A percentile compares a stretch with the other conserved stretches of the same genome.
These are phyloP conservation scores for Chauna torquata DNA, from an alignment of 2,113 vertebrate genomes.

Conservation along the genomic window DNA sequence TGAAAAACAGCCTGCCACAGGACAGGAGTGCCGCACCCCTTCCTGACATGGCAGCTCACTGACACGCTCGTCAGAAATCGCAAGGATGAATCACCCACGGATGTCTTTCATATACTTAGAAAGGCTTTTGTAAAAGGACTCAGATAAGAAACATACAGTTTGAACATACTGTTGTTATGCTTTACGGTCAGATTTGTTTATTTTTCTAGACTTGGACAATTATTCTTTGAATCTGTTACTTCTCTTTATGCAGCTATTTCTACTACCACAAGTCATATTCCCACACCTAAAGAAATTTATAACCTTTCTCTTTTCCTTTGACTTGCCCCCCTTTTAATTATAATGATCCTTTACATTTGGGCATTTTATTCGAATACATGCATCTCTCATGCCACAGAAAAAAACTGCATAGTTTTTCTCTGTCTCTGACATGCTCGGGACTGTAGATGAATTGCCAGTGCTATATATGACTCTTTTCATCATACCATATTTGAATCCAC, in stretches of 20 bases:
- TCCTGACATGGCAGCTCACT: not conserved
- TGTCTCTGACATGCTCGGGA: not conserved
- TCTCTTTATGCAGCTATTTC: not conserved
- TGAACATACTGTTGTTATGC: not conserved
- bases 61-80: not conserved
- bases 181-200: no score
- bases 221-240: not conserved
- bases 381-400: not conserved
- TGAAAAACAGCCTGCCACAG: not conserved
- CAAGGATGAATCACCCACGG: not conserved
- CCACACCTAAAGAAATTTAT: not conserved
- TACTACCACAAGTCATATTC: not conserved
- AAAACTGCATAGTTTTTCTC: not conserved
- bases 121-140: not conserved
- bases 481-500: not conserved
- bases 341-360: not conserved
- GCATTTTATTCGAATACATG: not conserved
- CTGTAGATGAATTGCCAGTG: not conserved
- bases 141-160: not conserved
- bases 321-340: not conserved
- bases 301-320: not conserved
- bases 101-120: not conserved
- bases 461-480: not conserved
- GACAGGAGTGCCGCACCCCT: fast-evolving
- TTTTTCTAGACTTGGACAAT: no score